Percentiles rank a stretch among this genome's conserved stretches.
Conservation (phyloP, 2,888 invertebrate species). For the Listrodromus nycthemerus region DNA sequence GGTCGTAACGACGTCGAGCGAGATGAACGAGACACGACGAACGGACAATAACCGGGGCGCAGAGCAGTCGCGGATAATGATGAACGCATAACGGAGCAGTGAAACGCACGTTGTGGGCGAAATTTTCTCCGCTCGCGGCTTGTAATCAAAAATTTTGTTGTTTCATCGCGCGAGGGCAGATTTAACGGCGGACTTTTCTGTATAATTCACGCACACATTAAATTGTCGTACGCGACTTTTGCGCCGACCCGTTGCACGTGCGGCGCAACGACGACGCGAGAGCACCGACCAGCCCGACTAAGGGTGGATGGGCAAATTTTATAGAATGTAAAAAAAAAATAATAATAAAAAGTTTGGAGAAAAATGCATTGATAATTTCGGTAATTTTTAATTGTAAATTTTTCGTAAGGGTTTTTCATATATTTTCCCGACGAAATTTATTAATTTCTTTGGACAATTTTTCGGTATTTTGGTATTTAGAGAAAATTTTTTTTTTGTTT, state of each 20-base stretch:
- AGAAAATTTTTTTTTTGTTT: too few species aligned
- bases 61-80: conserved; percentile 26
- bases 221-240: background rate
- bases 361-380: too few species aligned
- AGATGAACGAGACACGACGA: conserved; percentile 37
- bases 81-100: conserved; percentile 4
- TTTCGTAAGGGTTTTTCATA: too few species aligned
- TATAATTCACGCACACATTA: background rate
- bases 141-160: conserved; percentile 78
- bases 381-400: too few species aligned
- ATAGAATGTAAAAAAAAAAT: too few species aligned
- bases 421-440: too few species aligned
- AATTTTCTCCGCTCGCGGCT: conserved; percentile 71
- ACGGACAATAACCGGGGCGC: conserved; percentile 27
- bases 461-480: too few species aligned
- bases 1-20: conserved; percentile 66
- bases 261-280: conserved; percentile 26
- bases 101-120: background rate
- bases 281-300: background rate
- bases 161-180: conserved; percentile 59
- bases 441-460: too few species aligned
- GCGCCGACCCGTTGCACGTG: conserved; percentile 9
- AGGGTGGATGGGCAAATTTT: too few species aligned
- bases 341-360: too few species aligned
- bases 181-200: conserved; percentile 62